Base-by-base conservation (phyloP, 2,113 vertebrate genomes). In the Tetrax tetrax region DNA sequence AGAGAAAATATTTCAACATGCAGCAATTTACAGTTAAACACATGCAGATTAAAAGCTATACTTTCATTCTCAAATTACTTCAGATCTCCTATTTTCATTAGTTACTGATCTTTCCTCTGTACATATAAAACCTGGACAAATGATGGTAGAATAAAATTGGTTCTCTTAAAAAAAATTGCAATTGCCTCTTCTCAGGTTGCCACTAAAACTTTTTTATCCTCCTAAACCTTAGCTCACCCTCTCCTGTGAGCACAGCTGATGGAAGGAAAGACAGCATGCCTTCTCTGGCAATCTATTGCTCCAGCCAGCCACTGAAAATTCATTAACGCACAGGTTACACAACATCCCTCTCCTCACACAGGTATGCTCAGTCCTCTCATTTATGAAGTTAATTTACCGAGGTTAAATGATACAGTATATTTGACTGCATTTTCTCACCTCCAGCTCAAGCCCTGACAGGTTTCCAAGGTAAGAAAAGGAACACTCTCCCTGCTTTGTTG, bases 341-440 rank as follows among this genome's bases (percentile, higher is more conserved):
- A 87, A 25, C 79, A 86, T 17, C 60, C 85, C 56, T 88, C 45
- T 83, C 71, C 37, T 14, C 61, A 48, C 92, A 7, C 74, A 72
- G 78, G 56, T 20, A 45, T 9, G 1, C 78, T n/a, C 84, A 66
- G 56, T 76, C 37, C 68, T 92, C 75, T 66, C 48, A 0, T 28
- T 93, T 77, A 50, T 75, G 60, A n/a, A 84, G 83, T 82, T 82
- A 75, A 92, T 96, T 94, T 53, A 76, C 51, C 19, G 69, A 93
- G 72, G 94, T 95, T 90, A 95, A 96, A 89, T 2, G 69, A 41
- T 18, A 35, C 43, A 2, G 5, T 25, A 14, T 79, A 37, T 51
- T 79, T 75, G 80, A 48, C 56, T 69, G 6, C 35, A n/a, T 87
- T 84, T 85, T 53, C 89, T 93, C 89, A 92, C 86, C 74, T 87